Evolutionary conservation across 2,113 vertebrate genomes (phyloP), one percentile per base, ranked within the genome.

Genomic region (Puntigrus tetrazona): DNA sequence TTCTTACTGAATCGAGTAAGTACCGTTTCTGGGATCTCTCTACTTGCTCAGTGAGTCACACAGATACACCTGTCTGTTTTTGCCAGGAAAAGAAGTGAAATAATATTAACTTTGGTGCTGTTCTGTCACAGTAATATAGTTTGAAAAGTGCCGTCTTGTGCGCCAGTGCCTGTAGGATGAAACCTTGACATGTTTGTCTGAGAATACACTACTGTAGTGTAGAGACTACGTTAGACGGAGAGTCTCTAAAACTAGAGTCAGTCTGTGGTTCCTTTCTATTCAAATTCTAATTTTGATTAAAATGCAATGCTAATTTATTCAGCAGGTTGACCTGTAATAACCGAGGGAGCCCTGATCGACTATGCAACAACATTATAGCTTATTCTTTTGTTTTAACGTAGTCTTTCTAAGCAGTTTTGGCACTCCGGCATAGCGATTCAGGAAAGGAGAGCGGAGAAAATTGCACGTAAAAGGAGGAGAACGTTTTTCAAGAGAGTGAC

Each of bases 1-100:
- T 43, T 16, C 85, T 52, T n/a, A 29, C 10, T 29, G 38, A 55
- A 38, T 73, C 52, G 10, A 22, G 45, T n/a, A 13, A 47, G 83
- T 52, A 29, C 61, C 38, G 74, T 72, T 86, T 31, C 7, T 79
- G 76, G 83, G 84, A 81, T 65, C 80, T 83, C 87, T 88, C 81
- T 85, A 75, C 76, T 50, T 8, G 59, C n/a, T 55, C 47, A 7
- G 7, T 45, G 34, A 72, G 11, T 82, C 25, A 27, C 27, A 52
- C 63, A 20, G 18, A 29, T 61, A 22, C 8, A 14, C 73, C 22
- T 52, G 55, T 3, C 77, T 45, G 11, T 61, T 61, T 78, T 59
- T 41, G 38, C 14, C n/a, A 36, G 9, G 13, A 77, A 52, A n/a
- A 14, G 6, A 14, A 50, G 5, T 50, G 16, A 50, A 29, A 43